Conservation (phyloP, 2,888 invertebrate species). For the Geotrupes spiniger region DNA sequence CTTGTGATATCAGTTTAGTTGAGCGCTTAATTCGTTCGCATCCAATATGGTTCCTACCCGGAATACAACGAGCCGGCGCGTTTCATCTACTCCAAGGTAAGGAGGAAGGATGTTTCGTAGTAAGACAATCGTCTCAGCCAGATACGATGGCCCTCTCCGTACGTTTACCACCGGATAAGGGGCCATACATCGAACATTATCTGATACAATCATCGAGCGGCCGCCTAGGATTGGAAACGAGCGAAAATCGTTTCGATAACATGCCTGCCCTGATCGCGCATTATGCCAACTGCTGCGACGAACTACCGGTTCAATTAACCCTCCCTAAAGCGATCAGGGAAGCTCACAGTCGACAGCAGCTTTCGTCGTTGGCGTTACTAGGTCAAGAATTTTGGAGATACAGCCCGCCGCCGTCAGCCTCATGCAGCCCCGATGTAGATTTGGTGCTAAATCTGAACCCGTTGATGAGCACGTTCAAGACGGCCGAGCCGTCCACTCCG, state of each 20-base stretch:
- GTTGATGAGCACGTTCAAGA: slow-evolving; percentile 70
- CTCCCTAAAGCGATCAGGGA: slow-evolving; percentile 77
- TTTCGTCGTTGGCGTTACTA: slow-evolving; percentile 84
- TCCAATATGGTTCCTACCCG: slow-evolving; percentile 94
- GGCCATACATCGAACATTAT: slow-evolving; percentile 94
- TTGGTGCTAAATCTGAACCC: slow-evolving; percentile 78
- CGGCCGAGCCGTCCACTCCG: slow-evolving; percentile 57
- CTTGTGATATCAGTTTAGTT: slow-evolving; percentile 80
- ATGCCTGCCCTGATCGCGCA: slow-evolving; percentile 91
- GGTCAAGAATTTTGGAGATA: slow-evolving; percentile 83
- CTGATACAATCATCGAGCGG: slow-evolving; percentile 83
- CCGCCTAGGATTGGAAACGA: slow-evolving; percentile 83
- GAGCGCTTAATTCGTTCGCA: slow-evolving; percentile 88
- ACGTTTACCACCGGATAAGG: slow-evolving; percentile 79
- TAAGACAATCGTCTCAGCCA: slow-evolving; percentile 89
- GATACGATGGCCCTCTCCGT: slow-evolving; percentile 95
- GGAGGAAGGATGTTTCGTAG: slow-evolving; percentile 93
- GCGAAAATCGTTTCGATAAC: slow-evolving; percentile 88
- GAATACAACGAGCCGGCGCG: slow-evolving; percentile 89
- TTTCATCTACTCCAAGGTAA: slow-evolving; percentile 92
- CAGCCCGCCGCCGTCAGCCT: slow-evolving; percentile 43
- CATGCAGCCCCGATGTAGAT: slow-evolving; percentile 57
- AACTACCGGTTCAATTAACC: slow-evolving; percentile 85
- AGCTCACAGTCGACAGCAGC: slow-evolving; percentile 85
- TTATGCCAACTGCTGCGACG: slow-evolving; percentile 92